phyloP scores from a whole-genome alignment of 2,113 vertebrate genomes.

The Myanophis thanlyinensis region DNA sequence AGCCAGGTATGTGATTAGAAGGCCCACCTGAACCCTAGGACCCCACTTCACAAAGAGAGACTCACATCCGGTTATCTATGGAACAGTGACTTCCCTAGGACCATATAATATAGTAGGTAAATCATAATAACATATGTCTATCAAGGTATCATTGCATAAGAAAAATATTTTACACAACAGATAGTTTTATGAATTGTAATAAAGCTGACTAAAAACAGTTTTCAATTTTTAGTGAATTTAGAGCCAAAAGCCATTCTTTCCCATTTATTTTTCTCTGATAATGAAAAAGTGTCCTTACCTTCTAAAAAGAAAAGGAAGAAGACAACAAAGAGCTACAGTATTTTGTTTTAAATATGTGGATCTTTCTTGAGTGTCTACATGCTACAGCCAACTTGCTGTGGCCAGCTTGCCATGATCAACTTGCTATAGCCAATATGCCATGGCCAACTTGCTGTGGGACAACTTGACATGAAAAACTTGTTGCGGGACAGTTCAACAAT shows the following conservation, averaged over 20 bases:
- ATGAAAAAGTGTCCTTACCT: neutral
- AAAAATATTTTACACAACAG: neutral
- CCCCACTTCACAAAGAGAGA: no score
- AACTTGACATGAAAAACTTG: neutral
- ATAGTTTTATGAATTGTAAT: neutral
- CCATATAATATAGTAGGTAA: neutral
- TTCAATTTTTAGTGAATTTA: neutral
- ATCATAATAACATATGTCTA: neutral
- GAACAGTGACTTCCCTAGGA: no score
- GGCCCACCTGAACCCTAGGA: no score
- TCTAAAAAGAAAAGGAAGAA: neutral
- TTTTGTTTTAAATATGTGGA: neutral
- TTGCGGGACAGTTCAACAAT: neutral
- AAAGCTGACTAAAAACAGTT: neutral
- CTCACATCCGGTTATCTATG: no score
- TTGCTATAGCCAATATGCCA: no score
- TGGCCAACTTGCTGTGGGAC: neutral
- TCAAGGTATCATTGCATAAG: neutral
- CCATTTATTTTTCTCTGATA: neutral
- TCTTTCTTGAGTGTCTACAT: neutral
- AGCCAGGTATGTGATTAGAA: no score
- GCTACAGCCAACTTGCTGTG: neutral
- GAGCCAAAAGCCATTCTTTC: neutral
- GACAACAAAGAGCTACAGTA: neutral
- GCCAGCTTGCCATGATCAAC: neutral